phyloP scores from a whole-genome alignment of 2,113 vertebrate species.

The Bubo blakistoni region DNA sequence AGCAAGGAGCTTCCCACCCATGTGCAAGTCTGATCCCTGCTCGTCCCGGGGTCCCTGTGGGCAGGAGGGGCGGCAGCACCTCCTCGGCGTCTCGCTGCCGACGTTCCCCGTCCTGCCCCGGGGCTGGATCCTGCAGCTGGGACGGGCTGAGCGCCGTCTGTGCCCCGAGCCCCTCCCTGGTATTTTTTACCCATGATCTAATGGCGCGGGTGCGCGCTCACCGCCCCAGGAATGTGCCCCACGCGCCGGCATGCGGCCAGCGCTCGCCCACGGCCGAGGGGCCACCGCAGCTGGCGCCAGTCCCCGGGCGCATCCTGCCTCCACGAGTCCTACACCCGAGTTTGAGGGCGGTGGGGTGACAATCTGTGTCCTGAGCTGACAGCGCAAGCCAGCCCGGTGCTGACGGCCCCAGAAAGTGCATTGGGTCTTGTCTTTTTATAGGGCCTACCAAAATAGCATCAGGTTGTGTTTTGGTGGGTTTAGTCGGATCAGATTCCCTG shows the following conservation, averaged over 20 bases:
- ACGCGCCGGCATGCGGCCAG: accelerated
- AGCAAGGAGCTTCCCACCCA: neutral
- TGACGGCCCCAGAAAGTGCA: accelerated
- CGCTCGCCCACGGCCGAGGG: accelerated
- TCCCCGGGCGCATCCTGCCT: accelerated
- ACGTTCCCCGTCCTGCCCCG: accelerated
- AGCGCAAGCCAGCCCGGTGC: neutral
- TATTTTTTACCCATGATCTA: neutral
- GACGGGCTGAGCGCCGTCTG: neutral
- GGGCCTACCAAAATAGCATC: neutral
- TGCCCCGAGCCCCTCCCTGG: neutral
- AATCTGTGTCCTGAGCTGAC: accelerated
- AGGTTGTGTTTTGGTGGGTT: neutral
- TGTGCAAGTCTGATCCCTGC: accelerated
- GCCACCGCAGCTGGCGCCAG: accelerated
- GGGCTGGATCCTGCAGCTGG: neutral
- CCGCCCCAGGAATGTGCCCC: neutral
- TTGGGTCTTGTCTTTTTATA: neutral
- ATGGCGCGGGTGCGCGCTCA: neutral
- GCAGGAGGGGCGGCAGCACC: neutral
- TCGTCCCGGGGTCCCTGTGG: accelerated
- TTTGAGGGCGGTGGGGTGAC: neutral
- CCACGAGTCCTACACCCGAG: accelerated
- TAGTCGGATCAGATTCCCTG: neutral
- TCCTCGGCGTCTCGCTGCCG: accelerated